These are phyloP conservation scores for Archilochus colubris DNA, from an alignment of 2,113 vertebrate genomes.

Conservation along the genomic window DNA sequence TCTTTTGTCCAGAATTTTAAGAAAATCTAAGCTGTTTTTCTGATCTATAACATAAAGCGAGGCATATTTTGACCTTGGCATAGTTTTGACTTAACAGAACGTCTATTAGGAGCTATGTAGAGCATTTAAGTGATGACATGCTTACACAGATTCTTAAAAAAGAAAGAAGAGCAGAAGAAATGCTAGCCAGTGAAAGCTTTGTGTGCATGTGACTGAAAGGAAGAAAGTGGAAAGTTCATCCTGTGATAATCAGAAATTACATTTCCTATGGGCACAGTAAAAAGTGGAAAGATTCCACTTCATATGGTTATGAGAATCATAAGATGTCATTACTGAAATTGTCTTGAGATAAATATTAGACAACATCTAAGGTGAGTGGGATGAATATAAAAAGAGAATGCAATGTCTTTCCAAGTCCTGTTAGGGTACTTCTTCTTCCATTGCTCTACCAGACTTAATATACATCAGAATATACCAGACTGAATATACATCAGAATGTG, in stretches of 20 bases:
- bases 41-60: not conserved
- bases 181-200: not conserved
- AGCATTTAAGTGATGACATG: not conserved
- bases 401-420: not conserved
- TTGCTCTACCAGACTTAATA: not conserved
- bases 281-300: not conserved
- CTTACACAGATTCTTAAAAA: not conserved
- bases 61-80: not conserved
- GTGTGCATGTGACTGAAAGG: not conserved
- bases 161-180: not conserved
- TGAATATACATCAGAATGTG: not conserved
- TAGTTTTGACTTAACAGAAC: not conserved
- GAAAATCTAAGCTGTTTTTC: not conserved
- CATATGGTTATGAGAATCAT: not conserved
- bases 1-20: not conserved
- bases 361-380: not conserved
- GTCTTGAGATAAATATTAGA: not conserved
- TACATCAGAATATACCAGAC: not conserved
- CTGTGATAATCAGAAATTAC: not conserved
- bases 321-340: not conserved
- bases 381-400: not conserved
- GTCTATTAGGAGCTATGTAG: not conserved
- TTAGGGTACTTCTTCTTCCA: not conserved
- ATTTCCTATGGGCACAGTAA: not conserved
- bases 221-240: not conserved